Percentiles rank a stretch among this genome's conserved stretches.
phyloP scores from a whole-genome alignment of 1,140 invertebrate species.

The Caenorhabditis inopinata region DNA sequence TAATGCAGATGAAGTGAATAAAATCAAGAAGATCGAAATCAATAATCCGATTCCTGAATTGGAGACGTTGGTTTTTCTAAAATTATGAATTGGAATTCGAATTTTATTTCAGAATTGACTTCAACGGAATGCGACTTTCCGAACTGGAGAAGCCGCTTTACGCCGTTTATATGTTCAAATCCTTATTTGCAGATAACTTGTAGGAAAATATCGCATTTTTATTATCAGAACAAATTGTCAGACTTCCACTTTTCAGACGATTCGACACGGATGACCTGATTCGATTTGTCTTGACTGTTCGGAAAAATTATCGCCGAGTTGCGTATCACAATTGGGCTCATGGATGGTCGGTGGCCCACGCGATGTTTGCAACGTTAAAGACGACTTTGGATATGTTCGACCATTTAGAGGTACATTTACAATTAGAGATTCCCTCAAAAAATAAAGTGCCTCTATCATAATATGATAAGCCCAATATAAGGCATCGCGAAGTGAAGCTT shows the following conservation, averaged over 20 bases:
- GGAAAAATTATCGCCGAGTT: slow-evolving; percentile 77
- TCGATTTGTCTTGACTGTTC: slow-evolving; percentile 77
- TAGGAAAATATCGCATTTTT: slow-evolving; percentile 59
- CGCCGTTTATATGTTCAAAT: slow-evolving; percentile 78
- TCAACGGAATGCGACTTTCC: slow-evolving; percentile 75
- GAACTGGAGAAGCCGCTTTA: slow-evolving; percentile 75
- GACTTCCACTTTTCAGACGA: slow-evolving; percentile 54
- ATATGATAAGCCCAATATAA: too few species aligned
- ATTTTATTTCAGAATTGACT: slow-evolving; percentile 72
- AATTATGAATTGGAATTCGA: slow-evolving; percentile 38
- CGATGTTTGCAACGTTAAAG: slow-evolving; percentile 76
- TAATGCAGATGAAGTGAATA: slow-evolving; percentile 74
- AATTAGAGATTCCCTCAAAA: neutral
- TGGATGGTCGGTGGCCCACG: slow-evolving; percentile 81
- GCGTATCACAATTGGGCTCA: slow-evolving; percentile 84
- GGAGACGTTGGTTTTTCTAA: slow-evolving; percentile 60
- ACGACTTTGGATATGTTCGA: slow-evolving; percentile 72
- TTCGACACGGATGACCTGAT: slow-evolving; percentile 71
- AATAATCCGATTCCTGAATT: slow-evolving; percentile 62
- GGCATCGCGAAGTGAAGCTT: too few species aligned
- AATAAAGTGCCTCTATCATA: neutral
- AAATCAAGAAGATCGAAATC: slow-evolving; percentile 67
- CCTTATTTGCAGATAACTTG: slow-evolving; percentile 73
- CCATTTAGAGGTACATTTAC: slow-evolving; percentile 66
- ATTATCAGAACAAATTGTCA: neutral